Conservation (phyloP, 1,140 invertebrate genomes). For the Mactra quadrangularis region DNA sequence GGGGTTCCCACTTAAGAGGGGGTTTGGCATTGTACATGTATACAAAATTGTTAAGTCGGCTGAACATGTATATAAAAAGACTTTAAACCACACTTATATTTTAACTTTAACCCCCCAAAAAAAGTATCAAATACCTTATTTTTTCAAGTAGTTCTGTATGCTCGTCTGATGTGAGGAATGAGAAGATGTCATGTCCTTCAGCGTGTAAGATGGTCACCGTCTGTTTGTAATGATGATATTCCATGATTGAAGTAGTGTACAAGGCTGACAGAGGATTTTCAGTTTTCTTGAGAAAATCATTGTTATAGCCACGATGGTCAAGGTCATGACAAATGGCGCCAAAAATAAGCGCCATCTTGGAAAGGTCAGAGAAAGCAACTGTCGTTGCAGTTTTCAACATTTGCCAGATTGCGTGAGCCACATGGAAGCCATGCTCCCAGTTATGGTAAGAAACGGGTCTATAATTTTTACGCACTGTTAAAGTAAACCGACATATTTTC, state of each 20-base stretch:
- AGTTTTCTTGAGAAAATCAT: conserved; percentile 73
- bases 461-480: conserved; percentile 79
- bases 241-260: conserved; percentile 77
- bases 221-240: conserved; percentile 79
- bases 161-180: conserved; percentile 64
- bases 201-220: conserved; percentile 74
- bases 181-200: conserved; percentile 75
- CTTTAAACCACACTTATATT: no score
- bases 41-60: no score
- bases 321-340: conserved; percentile 74
- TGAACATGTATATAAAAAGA: no score
- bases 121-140: conserved; percentile 67
- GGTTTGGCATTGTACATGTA: no score
- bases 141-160: conserved; percentile 72
- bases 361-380: conserved; percentile 60
- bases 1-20: no score
- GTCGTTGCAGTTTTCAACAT: conserved; percentile 58
- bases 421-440: conserved; percentile 78
- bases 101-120: no score
- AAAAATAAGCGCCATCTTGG: conserved; percentile 69
- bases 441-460: conserved; percentile 78
- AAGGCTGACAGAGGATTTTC: conserved; percentile 72
- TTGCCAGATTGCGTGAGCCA: conserved; percentile 75
- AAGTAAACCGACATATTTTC: conserved; percentile 71
- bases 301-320: conserved; percentile 77